Conservation (phyloP, 2,113 vertebrate species). For the Archocentrus centrarchus region DNA sequence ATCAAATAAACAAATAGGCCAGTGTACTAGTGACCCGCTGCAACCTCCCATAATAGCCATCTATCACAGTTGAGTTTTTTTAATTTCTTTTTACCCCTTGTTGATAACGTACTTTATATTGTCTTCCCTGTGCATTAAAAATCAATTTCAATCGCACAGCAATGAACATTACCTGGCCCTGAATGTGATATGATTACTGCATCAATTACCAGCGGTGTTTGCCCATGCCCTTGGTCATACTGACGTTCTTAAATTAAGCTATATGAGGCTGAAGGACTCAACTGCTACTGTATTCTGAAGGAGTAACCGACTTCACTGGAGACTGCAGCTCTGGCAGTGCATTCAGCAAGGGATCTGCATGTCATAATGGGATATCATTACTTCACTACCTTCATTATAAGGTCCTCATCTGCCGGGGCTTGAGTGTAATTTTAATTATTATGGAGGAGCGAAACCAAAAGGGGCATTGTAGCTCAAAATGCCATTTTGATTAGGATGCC, state of each 20-base stretch:
- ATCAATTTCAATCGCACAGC: constrained; percentile 53
- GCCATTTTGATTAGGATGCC: constrained; percentile 66
- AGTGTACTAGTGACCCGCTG: background rate
- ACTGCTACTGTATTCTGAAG: constrained; percentile 50
- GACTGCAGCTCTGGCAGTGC: constrained; percentile 49
- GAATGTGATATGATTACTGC: constrained; percentile 64
- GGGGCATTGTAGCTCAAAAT: constrained; percentile 60
- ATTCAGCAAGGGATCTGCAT: constrained; percentile 76
- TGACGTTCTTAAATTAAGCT: constrained; percentile 66
- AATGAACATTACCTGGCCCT: constrained; percentile 62
- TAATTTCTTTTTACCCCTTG: background rate
- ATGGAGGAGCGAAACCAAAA: constrained; percentile 46
- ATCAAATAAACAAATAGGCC: constrained; percentile 37
- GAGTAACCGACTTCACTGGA: constrained; percentile 38
- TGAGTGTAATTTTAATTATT: constrained; percentile 78
- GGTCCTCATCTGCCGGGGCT: constrained; percentile 75
- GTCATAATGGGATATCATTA: constrained; percentile 83
- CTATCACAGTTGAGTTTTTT: background rate
- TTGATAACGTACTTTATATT: constrained; percentile 30
- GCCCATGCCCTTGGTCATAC: constrained; percentile 65
- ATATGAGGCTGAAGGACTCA: constrained; percentile 53
- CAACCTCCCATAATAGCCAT: background rate
- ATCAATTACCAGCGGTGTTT: constrained; percentile 68
- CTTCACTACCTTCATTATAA: constrained; percentile 79
- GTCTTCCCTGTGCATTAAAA: constrained; percentile 52